Base-by-base conservation (phyloP, 2,888 invertebrate genomes). In the Seira musarum region DNA sequence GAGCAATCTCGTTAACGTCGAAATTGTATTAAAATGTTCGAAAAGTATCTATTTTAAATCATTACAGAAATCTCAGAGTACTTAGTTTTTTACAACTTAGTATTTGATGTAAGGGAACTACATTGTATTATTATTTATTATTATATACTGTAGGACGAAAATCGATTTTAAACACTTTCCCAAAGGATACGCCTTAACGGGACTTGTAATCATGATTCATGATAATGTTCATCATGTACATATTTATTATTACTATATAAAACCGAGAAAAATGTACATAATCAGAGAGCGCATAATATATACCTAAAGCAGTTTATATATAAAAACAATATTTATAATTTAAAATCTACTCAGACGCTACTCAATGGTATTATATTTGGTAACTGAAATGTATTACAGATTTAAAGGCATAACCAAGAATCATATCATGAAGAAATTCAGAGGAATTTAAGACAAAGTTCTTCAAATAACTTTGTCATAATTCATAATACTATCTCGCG, bases 1-100 rank as follows among this genome's bases (percentile, higher is more conserved):
- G 8, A 60, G 5, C 5, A 60, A 17, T 60, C n/a, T 60, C 21
- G 21, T 10, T n/a, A 40, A 40, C 40, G 40, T 40, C 6, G 13
- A 40, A 60, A 30, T 21, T 60, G 76, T 22, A 66, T 13, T 19
- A 22, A n/a, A 66, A 66, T 63, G 22, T 67, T 69, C 72, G 72
- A 60, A 71, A 68, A 49, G 30, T 46, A 22, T 71, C 35, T 68
- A 81, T 81, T 81, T 81, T 76, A 81, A 74, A 72, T 67, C 80
- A 63, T n/a, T n/a, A n/a, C n/a, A 80, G 72, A 63, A 21, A 74
- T 81, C 80, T 81, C 80, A 81, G 80, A 81, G 80, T 81, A 81
- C 80, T 81, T 81, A 81, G 80, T 81, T 81, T 81, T 81, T 76
- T 81, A 81, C 71, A 60, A 68, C 75, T 72, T 71, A 64, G 40